Evolutionary conservation across 2,888 invertebrate genomes (phyloP), one percentile per base, ranked within the genome.

Genomic region (Drosophila tripunctata): DNA sequence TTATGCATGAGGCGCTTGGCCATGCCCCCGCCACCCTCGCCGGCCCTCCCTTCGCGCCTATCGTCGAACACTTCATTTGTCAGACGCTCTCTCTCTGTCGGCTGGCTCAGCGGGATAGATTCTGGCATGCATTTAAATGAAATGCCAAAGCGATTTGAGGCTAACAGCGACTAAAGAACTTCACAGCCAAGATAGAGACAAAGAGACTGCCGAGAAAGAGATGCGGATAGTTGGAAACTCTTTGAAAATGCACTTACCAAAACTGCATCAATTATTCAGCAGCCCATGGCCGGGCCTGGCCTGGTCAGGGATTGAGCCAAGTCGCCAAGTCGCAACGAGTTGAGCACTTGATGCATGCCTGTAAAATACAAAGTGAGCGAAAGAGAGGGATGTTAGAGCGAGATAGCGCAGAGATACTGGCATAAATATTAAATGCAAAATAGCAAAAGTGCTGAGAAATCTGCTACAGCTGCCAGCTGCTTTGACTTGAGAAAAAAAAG

Each of bases 321-420:
- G 81, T 81, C 78, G 82, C 82, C 82, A 81, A 77, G 73, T 85
- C 64, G 75, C 78, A 83, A 67, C 72, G 83, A 79, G 87, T 80
- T 86, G 70, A 83, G 80, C 87, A 81, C 86, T 75, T 85, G 87
- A 76, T 86, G 79, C 88, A 89, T 88, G 87, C 78, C 88, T 88
- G 87, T 21, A 87, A 84, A 56, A 44, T 51, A 62, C 48, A 68
- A 35, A 78, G 19, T 36, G 36, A 38, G 36, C 19, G 41, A 24
- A 36, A 35, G 44, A 7, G 47, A 38, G 21, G 17, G 21, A 36
- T 4, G 27, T 27, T 27, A 43, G 44, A 38, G 33, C 12, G 45
- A 44, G 36, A 35, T 51, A 17, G 54, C n/a, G 35, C 55, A 66
- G 67, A 67, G 62, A 70, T 77, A 41, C 52, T 27, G 52, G 86